A percentile compares a stretch with the other conserved stretches of the same genome.
Evolutionary conservation across 1,140 invertebrate genomes (phyloP).

Genomic region (Neodiprion virginianus): DNA sequence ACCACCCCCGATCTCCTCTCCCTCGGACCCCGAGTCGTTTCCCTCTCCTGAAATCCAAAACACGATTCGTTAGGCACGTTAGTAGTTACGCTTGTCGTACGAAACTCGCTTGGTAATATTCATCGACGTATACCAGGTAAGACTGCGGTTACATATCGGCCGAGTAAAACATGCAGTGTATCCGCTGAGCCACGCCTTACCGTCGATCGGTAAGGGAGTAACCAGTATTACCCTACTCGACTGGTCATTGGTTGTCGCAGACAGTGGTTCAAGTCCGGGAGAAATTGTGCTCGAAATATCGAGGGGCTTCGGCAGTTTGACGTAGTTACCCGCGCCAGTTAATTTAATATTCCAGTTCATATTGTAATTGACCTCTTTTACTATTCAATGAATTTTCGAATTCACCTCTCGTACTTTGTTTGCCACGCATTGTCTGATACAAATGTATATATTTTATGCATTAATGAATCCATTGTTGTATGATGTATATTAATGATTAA

Average conservation of each 20-base stretch:
- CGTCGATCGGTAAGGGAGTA: background rate
- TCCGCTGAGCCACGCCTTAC: background rate
- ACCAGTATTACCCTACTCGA: background rate
- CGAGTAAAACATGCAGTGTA: background rate
- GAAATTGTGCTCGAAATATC: background rate
- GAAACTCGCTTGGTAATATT: no score
- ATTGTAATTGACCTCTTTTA: background rate
- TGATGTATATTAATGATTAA: no score
- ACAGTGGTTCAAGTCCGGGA: background rate
- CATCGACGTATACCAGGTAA: background rate
- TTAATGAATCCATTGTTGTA: background rate
- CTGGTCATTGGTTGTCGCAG: background rate
- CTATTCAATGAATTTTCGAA: background rate
- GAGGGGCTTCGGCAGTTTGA: background rate
- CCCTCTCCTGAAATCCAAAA: conserved; percentile 55
- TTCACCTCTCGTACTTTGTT: background rate
- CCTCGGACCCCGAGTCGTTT: conserved; percentile 58
- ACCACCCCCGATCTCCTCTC: conserved; percentile 53
- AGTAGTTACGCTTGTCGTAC: no score
- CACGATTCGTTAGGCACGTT: background rate
- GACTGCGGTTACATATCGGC: background rate
- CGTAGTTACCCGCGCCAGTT: background rate
- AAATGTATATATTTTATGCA: background rate
- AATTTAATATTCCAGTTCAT: background rate
- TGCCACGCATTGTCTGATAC: background rate